Evolutionary conservation across 64 coral and sea anemone species (phyloP).

Genomic region (Trachythela sp.): DNA sequence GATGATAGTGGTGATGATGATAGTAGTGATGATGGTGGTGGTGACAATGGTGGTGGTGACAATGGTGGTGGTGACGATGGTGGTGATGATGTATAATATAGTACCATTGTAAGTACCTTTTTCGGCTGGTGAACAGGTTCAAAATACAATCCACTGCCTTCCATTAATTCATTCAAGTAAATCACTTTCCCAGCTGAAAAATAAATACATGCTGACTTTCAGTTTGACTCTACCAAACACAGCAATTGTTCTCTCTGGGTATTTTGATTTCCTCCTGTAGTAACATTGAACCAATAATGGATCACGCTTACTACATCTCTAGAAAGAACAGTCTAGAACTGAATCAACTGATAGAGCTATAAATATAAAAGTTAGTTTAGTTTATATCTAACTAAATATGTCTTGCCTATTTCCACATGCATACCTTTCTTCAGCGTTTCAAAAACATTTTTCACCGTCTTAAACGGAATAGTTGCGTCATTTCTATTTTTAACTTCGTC

Average conservation of each 20-base stretch:
- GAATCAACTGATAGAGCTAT: no score
- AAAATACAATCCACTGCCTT: slow-evolving; percentile 84
- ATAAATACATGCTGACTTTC: neutral
- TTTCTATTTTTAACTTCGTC: neutral
- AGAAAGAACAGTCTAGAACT: no score
- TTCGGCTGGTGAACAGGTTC: slow-evolving; percentile 65
- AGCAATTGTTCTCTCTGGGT: neutral
- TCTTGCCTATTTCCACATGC: neutral
- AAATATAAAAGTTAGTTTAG: no score
- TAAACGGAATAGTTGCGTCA: slow-evolving; percentile 37
- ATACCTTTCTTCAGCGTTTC: slow-evolving; percentile 17
- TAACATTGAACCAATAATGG: neutral
- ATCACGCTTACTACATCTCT: no score
- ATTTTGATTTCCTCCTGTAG: no score
- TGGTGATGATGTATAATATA: neutral
- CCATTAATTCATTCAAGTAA: slow-evolving; percentile 78
- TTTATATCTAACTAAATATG: no score
- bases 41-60: no score
- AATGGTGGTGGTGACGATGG: neutral
- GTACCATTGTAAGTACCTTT: slow-evolving; percentile 63
- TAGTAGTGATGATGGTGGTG: no score
- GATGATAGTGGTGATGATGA: no score
- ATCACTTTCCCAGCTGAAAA: slow-evolving; percentile 3
- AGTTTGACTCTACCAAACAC: no score
- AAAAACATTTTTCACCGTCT: slow-evolving; percentile 47